A percentile compares a stretch with the other conserved stretches of the same genome.
Evolutionary conservation across 2,113 vertebrate genomes (phyloP).

Genomic region (Rana temporaria): DNA sequence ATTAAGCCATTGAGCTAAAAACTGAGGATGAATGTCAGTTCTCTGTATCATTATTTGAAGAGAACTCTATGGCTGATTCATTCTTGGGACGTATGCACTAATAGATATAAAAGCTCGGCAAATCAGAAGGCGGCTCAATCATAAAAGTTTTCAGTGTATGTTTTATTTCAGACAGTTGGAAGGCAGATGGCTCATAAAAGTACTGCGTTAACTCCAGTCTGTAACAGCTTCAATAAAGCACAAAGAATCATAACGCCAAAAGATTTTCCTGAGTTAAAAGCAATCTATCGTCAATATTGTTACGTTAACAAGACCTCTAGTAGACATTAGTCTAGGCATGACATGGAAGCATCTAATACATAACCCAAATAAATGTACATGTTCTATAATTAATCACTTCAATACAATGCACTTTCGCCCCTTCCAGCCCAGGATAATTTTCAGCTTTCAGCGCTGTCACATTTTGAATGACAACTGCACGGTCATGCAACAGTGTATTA

Average conservation of each 20-base stretch:
- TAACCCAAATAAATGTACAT: neutral
- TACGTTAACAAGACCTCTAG: slow-evolving; percentile 2
- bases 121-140: slow-evolving; percentile 39
- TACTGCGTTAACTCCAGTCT: slow-evolving; percentile 28
- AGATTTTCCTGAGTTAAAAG: slow-evolving; percentile 36
- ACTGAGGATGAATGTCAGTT: slow-evolving; percentile 20
- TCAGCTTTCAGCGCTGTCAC: no score
- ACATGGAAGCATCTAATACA: neutral
- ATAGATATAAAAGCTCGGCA: slow-evolving; percentile 49
- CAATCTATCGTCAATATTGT: slow-evolving; percentile 15
- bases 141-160: slow-evolving; percentile 52
- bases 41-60: slow-evolving; percentile 4
- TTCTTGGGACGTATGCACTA: slow-evolving; percentile 36
- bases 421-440: no score
- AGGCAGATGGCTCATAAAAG: slow-evolving; percentile 55
- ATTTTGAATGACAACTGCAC: no score
- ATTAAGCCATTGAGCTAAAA: slow-evolving; percentile 18
- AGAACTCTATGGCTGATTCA: slow-evolving; percentile 22
- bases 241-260: slow-evolving; percentile 19
- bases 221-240: slow-evolving; percentile 48
- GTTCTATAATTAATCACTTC: neutral
- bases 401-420: no score
- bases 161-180: slow-evolving; percentile 52
- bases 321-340: neutral
- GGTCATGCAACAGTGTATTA: no score